Conservation (phyloP, 2,888 invertebrate species). For the Tinea semifulvella region DNA sequence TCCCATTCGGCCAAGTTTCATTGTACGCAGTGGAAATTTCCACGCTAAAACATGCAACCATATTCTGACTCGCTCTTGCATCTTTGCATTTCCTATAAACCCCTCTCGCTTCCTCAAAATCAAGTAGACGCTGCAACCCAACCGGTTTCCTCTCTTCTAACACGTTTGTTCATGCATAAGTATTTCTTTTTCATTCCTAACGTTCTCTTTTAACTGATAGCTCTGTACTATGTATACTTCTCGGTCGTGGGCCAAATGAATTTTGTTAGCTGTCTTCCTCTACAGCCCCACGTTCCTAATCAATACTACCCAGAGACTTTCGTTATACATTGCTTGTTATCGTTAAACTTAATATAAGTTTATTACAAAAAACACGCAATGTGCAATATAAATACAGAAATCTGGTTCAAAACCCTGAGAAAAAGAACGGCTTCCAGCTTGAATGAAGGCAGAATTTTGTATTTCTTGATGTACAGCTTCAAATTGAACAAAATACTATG, state of each 20-base stretch:
- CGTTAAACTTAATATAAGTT: too few relatives aligned
- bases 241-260: constrained; percentile 63
- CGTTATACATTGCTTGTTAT: too few relatives aligned
- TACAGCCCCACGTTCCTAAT: too few relatives aligned
- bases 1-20: constrained; percentile 57
- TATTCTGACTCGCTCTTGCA: constrained; percentile 40
- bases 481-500: constrained; percentile 60
- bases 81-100: constrained; percentile 27
- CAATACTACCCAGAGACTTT: too few relatives aligned
- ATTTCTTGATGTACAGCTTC: constrained; percentile 59
- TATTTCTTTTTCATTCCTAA: constrained; percentile 41
- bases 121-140: constrained; percentile 59
- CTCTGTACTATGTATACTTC: constrained; percentile 66
- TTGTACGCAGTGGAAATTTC: constrained; percentile 66
- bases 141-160: constrained; percentile 41
- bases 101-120: constrained; percentile 42
- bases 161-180: constrained; percentile 29
- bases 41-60: constrained; percentile 61
- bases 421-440: too few relatives aligned
- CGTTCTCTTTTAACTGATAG: constrained; percentile 66
- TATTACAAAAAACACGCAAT: too few relatives aligned
- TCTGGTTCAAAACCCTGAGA: too few relatives aligned
- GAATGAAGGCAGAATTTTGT: constrained; percentile 58
- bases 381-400: too few relatives aligned
- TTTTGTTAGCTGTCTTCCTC: constrained; percentile 65